A percentile compares a stretch with the other conserved stretches of the same genome.
Evolutionary conservation across 1,140 invertebrate species (phyloP).

Genomic region (Caerostris extrusa): DNA sequence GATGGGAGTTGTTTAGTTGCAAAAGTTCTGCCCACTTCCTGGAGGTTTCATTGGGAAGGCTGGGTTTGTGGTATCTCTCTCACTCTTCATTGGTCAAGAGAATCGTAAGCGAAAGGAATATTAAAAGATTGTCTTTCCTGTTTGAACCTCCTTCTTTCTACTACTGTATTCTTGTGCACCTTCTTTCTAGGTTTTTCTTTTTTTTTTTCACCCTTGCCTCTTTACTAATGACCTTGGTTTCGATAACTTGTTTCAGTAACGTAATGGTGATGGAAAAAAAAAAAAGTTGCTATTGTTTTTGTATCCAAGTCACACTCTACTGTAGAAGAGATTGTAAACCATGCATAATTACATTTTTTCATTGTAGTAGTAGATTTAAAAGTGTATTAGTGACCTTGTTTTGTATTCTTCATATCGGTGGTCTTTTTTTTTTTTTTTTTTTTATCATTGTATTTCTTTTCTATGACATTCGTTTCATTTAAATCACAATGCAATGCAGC

Average conservation of each 20-base stretch:
- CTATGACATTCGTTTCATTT: no score
- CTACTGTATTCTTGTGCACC: background rate
- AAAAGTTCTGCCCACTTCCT: constrained; percentile 46
- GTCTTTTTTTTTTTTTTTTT: no score
- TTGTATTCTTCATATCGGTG: no score
- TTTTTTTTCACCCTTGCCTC: background rate
- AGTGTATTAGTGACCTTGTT: no score
- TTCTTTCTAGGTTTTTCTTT: background rate
- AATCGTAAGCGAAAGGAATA: background rate
- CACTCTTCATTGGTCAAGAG: constrained; percentile 46
- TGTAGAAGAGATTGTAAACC: background rate
- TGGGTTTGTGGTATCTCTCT: constrained; percentile 31
- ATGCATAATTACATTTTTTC: background rate
- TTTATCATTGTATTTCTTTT: no score
- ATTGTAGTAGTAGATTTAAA: no score
- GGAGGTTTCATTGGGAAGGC: background rate
- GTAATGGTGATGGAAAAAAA: background rate
- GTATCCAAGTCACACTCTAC: background rate
- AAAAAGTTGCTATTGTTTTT: background rate
- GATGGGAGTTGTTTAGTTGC: background rate
- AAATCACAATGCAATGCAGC: no score
- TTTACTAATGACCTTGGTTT: background rate
- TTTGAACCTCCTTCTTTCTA: constrained; percentile 2
- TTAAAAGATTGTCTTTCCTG: constrained; percentile 32
- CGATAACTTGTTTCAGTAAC: background rate